Evolutionary conservation across 2,113 vertebrate species (phyloP).

Genomic region (Gnathonemus longibarbis): DNA sequence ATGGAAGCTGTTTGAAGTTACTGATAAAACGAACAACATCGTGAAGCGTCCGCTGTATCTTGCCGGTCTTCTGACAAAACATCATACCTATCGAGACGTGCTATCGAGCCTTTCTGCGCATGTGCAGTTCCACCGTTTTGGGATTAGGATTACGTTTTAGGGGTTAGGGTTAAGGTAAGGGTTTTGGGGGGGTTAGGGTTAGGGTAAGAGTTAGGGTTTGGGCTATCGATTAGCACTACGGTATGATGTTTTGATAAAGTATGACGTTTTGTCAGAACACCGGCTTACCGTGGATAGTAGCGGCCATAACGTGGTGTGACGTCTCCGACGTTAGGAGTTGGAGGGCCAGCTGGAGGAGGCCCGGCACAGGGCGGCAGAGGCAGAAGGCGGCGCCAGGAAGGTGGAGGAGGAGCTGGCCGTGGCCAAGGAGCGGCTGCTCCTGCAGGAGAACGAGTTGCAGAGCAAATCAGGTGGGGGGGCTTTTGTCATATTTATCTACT

Average conservation of each 20-base stretch:
- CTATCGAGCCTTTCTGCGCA: too few species aligned
- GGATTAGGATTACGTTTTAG: too few species aligned
- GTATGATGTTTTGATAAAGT: too few species aligned
- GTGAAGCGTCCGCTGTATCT: background rate
- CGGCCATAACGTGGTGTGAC: background rate
- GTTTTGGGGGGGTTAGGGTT: too few species aligned
- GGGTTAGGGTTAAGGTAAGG: too few species aligned
- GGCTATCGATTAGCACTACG: too few species aligned
- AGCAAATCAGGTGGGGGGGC: slow-evolving; percentile 64
- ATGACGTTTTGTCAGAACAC: too few species aligned
- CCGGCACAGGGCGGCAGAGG: slow-evolving; percentile 60
- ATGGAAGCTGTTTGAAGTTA: background rate
- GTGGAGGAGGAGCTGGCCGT: slow-evolving; percentile 70
- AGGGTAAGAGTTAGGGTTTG: too few species aligned
- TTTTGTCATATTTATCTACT: background rate
- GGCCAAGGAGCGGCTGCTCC: slow-evolving; percentile 70
- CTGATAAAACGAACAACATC: background rate
- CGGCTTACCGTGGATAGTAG: background rate
- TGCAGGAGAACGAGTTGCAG: slow-evolving; percentile 68
- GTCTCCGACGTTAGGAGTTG: slow-evolving; percentile 59
- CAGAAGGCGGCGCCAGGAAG: slow-evolving; percentile 62
- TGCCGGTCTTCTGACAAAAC: too few species aligned
- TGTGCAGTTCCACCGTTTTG: too few species aligned
- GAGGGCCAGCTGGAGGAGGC: slow-evolving; percentile 71
- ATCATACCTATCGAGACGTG: too few species aligned